Percentiles rank a stretch among this genome's conserved stretches.
phyloP scores from a whole-genome alignment of 2,113 vertebrate species.

The Planiliza haematocheilus region DNA sequence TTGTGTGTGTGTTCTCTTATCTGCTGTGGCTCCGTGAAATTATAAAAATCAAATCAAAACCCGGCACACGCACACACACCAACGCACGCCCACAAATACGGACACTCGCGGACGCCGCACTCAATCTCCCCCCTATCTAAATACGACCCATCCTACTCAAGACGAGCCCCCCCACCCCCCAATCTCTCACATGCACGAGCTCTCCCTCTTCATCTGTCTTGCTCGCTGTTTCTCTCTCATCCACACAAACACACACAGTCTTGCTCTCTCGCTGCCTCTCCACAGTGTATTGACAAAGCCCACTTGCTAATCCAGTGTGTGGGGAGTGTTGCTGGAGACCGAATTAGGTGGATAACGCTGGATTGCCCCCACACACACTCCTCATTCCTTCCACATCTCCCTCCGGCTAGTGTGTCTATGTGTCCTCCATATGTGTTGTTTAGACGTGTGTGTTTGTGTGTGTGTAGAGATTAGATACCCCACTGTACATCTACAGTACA shows the following conservation, averaged over 20 bases:
- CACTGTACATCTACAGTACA: conserved; percentile 54
- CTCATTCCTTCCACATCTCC: conserved; percentile 10
- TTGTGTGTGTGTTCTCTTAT: conserved; percentile 36
- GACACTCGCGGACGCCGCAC: neutral
- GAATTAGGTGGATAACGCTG: conserved; percentile 70
- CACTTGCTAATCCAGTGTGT: conserved; percentile 71
- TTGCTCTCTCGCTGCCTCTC: conserved; percentile 16
- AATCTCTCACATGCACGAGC: conserved; percentile 3
- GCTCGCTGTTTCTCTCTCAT: conserved; percentile 1
- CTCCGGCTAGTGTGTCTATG: conserved; percentile 1
- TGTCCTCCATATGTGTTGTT: conserved; percentile 4
- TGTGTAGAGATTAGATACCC: conserved; percentile 48
- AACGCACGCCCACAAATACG: conserved; percentile 6
- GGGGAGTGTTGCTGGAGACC: conserved; percentile 61
- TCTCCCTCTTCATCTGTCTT: conserved; percentile 8
- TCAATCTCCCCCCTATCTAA: conserved; percentile 29
- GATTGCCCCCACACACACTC: conserved; percentile 33
- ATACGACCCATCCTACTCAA: conserved; percentile 21
- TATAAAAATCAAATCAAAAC: conserved; percentile 52
- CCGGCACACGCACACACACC: neutral
- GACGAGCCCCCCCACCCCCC: neutral
- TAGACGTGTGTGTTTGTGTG: conserved; percentile 9
- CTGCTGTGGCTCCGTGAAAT: conserved; percentile 39
- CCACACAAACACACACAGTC: conserved; percentile 24
- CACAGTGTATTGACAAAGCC: conserved; percentile 64